Base-by-base conservation (phyloP, 1,140 invertebrate genomes). In the Drosophila truncata region DNA sequence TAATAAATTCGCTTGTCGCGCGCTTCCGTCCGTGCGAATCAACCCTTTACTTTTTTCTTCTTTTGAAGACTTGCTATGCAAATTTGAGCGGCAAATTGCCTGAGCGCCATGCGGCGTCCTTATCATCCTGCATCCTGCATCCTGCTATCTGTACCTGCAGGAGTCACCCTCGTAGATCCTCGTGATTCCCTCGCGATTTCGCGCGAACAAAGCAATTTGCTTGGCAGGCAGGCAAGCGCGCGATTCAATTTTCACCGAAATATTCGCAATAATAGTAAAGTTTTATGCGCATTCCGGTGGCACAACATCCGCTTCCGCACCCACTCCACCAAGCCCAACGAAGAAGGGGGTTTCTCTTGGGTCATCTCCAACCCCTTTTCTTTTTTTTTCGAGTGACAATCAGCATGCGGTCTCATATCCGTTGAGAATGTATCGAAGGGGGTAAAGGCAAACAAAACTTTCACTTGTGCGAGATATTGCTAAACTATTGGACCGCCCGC, bases 331-430 rank as follows among this genome's bases (percentile, higher is more conserved):
- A 16, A 13, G 29, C 3, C 5, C 25, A 44, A 31, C 18, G 23
- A 29, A 0, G 13, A 37, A 7, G 35, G 41, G 18, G 16, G 50
- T 37, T 46, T 54, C 35, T 25, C 64, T 35, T 23, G 23, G 27
- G 29, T 29, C 60, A 54, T 23, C 61, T 35, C 35, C 35, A 27
- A 20, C 54, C 50, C 69, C n/a, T 23, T 80, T 33, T 14, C 4
- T 42, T 7, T n/a, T 54, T 35, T 58, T 29, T 58, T 29, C 60
- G 46, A 78, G 83, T 87, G 81, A 83, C 83, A 79, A 91, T 88
- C 87, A 91, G 87, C 87, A 84, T 91, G 87, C 82, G 87, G 87
- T 91, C 83, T 82, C 73, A 91, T 85, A 91, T 91, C 76, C 82
- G 80, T 35, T 59, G 42, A 58, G 63, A 49, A 62, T 44, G 44